A percentile compares a stretch with the other conserved stretches of the same genome.
These are phyloP conservation scores for Nerophis lumbriciformis DNA, from an alignment of 2,113 vertebrate species.

Conservation along the genomic window DNA sequence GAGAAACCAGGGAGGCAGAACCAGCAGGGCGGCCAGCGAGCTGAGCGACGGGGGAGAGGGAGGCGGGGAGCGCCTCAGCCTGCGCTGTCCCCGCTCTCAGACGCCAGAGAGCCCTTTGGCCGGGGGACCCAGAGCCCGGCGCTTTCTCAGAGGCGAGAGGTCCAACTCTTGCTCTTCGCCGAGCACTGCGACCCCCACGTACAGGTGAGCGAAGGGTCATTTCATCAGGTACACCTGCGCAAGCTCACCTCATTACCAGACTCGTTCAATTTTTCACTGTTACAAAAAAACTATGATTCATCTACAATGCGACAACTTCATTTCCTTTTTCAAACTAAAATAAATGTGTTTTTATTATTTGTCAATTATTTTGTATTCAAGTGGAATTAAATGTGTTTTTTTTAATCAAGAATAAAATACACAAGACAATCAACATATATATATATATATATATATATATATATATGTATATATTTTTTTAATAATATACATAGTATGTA, in stretches of 20 bases:
- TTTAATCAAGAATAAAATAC: background rate
- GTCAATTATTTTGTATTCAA: too few relatives aligned
- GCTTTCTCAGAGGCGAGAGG: constrained; percentile 78
- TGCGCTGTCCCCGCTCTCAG: constrained; percentile 76
- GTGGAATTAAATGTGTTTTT: background rate
- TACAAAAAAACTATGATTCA: too few relatives aligned
- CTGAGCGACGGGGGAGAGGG: constrained; percentile 43
- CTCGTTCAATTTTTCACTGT: too few relatives aligned
- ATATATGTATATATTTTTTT: too few relatives aligned
- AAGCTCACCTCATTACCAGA: too few relatives aligned
- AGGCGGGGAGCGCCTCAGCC: constrained; percentile 74
- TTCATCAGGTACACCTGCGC: background rate
- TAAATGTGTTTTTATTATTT: too few relatives aligned
- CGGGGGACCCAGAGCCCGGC: constrained; percentile 71
- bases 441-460: too few relatives aligned
- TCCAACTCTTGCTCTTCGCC: constrained; percentile 92
- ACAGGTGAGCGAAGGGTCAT: constrained; percentile 50
- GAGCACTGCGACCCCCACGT: constrained; percentile 70
- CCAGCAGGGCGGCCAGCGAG: constrained; percentile 33
- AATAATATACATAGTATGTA: too few relatives aligned
- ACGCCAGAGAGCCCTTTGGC: constrained; percentile 62
- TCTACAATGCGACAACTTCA: too few relatives aligned
- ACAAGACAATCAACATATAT: too few relatives aligned
- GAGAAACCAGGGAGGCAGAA: constrained; percentile 55
- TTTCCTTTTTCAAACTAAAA: too few relatives aligned